Conservation (phyloP, 2,888 invertebrate genomes). For the Andrena bicolor region DNA sequence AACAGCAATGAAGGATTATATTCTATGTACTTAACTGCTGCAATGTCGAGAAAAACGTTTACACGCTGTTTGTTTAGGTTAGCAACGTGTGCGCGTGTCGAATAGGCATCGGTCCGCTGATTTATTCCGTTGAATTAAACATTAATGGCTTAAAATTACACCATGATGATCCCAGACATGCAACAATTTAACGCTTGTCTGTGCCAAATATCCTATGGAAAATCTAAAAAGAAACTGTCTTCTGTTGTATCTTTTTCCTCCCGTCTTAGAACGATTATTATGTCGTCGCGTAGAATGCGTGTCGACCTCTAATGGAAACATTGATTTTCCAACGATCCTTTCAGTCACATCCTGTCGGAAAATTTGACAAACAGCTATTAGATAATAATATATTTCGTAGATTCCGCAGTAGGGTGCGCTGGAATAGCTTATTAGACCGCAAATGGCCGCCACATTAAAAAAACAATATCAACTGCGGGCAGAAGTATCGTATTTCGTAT, state of each 20-base stretch:
- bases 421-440: slow-evolving; percentile 14
- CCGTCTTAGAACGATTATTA: background rate
- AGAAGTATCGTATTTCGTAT: slow-evolving; percentile 31
- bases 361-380: background rate
- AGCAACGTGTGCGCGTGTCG: background rate
- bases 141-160: background rate
- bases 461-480: slow-evolving; percentile 42
- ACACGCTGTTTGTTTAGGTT: background rate
- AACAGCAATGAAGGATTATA: background rate
- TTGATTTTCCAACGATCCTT: background rate
- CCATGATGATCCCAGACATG: too few species aligned
- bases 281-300: background rate
- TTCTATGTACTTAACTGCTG: background rate
- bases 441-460: slow-evolving; percentile 65
- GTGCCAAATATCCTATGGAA: too few species aligned
- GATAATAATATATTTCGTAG: background rate
- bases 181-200: too few species aligned
- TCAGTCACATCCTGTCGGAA: background rate
- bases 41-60: background rate
- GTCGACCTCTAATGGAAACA: background rate
- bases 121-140: background rate
- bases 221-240: background rate
- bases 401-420: slow-evolving; percentile 29
- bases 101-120: background rate
- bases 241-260: background rate